Base-by-base conservation (phyloP, 2,888 invertebrate genomes). In the Drosophila cyrtoloma region DNA sequence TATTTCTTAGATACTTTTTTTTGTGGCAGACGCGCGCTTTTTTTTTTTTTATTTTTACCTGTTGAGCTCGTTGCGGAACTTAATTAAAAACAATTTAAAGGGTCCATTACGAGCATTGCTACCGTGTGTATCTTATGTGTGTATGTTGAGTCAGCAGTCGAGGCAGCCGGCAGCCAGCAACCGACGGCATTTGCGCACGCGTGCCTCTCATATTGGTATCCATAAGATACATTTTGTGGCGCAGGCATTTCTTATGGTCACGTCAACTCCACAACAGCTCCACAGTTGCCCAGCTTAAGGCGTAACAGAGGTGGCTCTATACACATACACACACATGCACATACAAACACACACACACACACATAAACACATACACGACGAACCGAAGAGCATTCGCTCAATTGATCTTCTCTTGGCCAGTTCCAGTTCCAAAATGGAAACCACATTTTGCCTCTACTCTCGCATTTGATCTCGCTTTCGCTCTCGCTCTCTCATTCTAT, bases 81-180 rank as follows among this genome's bases (percentile, higher is more conserved):
- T 92, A 92, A 92, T 92, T 92, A 92, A 92, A 92, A 90, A 85
- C 91, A 92, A 90, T 92, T 91, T 91, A 91, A 92, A 88, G 91
- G 85, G 91, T 92, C 91, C 88, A 91, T 92, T 92, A 92, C 91
- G 83, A 84, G 78, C 84, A 64, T 62, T 73, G 92, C 92, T 92
- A 92, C 92, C 81, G 92, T 91, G 63, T 81, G 60, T 70, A 28
- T 70, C 65, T 62, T 62, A 33, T 78, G 62, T 59, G 35, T 55
- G 68, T 68, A 28, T 75, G 66, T 64, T 64, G 61, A 44, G 62
- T 56, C 59, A 62, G 57, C 76, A 33, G 44, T 59, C 16, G 71
- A 61, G 70, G 57, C 66, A 42, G 51, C 55, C 58, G 51, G 47
- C 72, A 44, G 44, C 22, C 47, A 47, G 26, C 26, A 26, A 47